Conservation (phyloP, 2,797 vertebrate species). For the Pantherophis vulpinus region DNA sequence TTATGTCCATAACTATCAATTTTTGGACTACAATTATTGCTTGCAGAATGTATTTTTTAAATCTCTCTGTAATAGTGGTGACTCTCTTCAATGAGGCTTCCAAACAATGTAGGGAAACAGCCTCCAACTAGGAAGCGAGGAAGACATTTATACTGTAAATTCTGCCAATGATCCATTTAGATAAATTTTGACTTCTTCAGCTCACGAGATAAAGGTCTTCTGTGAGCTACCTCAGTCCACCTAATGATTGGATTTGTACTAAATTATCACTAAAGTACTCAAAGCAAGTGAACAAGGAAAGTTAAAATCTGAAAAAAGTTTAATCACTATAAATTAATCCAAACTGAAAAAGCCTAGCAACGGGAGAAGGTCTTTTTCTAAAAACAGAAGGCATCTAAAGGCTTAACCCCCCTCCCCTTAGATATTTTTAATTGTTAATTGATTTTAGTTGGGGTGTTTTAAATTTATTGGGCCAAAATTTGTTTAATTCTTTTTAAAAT, state of each 20-base stretch:
- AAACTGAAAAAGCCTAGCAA: neutral
- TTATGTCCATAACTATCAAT: neutral
- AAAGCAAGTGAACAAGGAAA: neutral
- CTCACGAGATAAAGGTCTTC: neutral
- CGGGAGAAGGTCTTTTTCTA: neutral
- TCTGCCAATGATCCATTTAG: neutral
- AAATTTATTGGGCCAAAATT: too few species aligned
- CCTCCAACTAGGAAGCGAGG: neutral
- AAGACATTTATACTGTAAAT: neutral
- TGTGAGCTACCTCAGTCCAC: neutral
- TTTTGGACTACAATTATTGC: neutral
- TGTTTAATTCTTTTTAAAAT: too few species aligned
- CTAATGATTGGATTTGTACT: neutral
- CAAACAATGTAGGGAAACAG: neutral
- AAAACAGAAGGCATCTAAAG: neutral
- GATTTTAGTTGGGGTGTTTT: too few species aligned
- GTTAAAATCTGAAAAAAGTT: neutral
- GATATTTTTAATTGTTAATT: too few species aligned
- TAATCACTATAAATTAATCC: neutral
- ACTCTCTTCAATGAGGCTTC: neutral
- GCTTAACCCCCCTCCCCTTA: neutral
- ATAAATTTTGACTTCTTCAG: neutral
- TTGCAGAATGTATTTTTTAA: neutral
- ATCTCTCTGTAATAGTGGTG: too few species aligned
- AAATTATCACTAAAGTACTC: neutral